A percentile compares a stretch with the other conserved stretches of the same genome.
phyloP scores from a whole-genome alignment of 2,113 vertebrate species.

The Paedocypris sp. region DNA sequence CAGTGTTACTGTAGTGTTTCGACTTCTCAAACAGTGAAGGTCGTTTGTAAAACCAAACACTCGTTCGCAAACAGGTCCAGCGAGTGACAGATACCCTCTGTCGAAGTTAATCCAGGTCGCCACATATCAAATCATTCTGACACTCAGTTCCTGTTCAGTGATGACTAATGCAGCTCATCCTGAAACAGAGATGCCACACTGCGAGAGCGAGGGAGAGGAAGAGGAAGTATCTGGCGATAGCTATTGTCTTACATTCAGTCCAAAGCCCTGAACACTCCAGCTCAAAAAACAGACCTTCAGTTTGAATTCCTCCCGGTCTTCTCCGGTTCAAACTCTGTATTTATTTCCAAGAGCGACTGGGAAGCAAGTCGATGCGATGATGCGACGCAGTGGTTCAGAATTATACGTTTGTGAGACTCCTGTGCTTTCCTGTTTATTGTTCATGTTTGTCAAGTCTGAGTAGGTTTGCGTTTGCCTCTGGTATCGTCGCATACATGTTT shows the following conservation, averaged over 20 bases:
- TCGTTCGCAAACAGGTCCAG: not conserved
- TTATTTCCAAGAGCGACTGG: no score
- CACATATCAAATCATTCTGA: conserved; percentile 9
- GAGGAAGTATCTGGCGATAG: conserved; percentile 3
- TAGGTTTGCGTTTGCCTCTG: conserved; percentile 5
- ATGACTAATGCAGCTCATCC: conserved; percentile 8
- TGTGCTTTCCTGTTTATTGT: not conserved
- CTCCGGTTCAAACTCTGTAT: no score
- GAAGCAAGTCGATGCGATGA: not conserved
- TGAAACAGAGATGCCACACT: conserved; percentile 9
- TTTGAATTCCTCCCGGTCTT: not conserved
- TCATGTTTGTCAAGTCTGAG: conserved; percentile 13
- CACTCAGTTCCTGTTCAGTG: conserved; percentile 15
- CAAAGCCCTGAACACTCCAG: not conserved
- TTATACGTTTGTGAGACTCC: not conserved
- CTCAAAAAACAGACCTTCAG: not conserved
- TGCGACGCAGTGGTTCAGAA: not conserved
- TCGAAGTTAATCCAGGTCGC: conserved; percentile 16
- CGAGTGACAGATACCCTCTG: conserved; percentile 12
- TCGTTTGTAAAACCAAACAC: not conserved
- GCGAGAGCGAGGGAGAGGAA: not conserved
- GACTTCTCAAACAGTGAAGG: not conserved
- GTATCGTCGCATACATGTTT: conserved; percentile 1
- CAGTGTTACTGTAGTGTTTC: not conserved
- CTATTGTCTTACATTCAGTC: conserved; percentile 20